Evolutionary conservation across 2,113 vertebrate genomes (phyloP).

Genomic region (Tringa solitaria): DNA sequence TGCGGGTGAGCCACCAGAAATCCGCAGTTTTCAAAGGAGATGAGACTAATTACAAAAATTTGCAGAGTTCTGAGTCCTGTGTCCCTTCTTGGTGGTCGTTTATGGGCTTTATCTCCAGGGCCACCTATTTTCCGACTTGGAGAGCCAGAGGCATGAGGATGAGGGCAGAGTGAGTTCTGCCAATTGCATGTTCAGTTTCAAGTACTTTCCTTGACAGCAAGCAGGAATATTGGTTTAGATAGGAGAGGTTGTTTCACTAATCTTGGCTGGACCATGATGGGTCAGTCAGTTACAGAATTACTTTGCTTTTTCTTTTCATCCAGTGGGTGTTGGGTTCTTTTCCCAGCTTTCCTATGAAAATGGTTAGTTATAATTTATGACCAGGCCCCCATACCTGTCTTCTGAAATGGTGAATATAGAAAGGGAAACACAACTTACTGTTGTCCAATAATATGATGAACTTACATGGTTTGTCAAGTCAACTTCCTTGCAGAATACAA

Average conservation of each 20-base stretch:
- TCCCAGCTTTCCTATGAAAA: neutral
- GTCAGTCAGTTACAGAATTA: neutral
- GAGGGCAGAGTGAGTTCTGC: neutral
- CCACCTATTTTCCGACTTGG: accelerated
- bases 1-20: neutral
- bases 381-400: neutral
- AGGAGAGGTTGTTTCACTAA: neutral
- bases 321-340: neutral
- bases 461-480: neutral
- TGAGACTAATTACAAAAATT: neutral
- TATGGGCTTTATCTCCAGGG: neutral
- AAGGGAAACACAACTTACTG: neutral
- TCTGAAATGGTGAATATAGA: neutral
- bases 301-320: neutral
- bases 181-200: neutral
- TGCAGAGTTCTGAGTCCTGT: neutral
- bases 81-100: neutral
- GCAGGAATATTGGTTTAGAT: neutral
- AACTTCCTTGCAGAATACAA: neutral
- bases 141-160: neutral
- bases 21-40: neutral
- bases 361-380: neutral
- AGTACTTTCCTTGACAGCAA: neutral
- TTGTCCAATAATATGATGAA: neutral
- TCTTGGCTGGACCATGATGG: neutral